phyloP scores from a whole-genome alignment of 2,888 invertebrate species.

The Pediacus dermestoides region DNA sequence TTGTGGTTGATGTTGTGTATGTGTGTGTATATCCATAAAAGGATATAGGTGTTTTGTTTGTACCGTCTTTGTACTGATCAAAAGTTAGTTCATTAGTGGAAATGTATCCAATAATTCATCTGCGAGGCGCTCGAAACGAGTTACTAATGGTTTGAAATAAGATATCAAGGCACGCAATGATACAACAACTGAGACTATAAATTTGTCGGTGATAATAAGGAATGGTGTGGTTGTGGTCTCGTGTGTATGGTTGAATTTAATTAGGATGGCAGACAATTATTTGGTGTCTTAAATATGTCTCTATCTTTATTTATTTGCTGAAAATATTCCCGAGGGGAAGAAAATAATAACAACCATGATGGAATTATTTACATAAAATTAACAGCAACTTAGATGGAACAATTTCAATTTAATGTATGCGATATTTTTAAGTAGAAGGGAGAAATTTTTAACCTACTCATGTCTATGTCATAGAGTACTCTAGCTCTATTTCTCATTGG shows the following conservation, averaged over 20 bases:
- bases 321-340: too few relatives aligned
- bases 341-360: too few relatives aligned
- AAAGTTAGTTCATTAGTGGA: slow-evolving; percentile 51
- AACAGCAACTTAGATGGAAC: too few relatives aligned
- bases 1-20: slow-evolving; percentile 18
- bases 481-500: too few relatives aligned
- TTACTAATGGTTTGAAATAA: slow-evolving; percentile 51
- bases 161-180: slow-evolving; percentile 52
- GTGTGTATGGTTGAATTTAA: slow-evolving; percentile 20
- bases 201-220: slow-evolving; percentile 45
- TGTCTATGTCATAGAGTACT: too few relatives aligned
- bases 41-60: slow-evolving; percentile 37
- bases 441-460: too few relatives aligned
- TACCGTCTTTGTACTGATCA: slow-evolving; percentile 42
- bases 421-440: too few relatives aligned
- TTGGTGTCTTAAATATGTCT: too few relatives aligned
- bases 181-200: slow-evolving; percentile 43
- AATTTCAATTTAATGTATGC: too few relatives aligned
- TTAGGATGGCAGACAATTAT: too few relatives aligned
- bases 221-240: slow-evolving; percentile 32
- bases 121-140: slow-evolving; percentile 37
- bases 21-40: slow-evolving; percentile 27
- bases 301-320: too few relatives aligned
- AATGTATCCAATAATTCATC: slow-evolving; percentile 50
- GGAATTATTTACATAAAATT: too few relatives aligned